Percentiles rank a stretch among this genome's conserved stretches.
Conservation (phyloP, 2,888 invertebrate genomes). For the Drosophila histrio region DNA sequence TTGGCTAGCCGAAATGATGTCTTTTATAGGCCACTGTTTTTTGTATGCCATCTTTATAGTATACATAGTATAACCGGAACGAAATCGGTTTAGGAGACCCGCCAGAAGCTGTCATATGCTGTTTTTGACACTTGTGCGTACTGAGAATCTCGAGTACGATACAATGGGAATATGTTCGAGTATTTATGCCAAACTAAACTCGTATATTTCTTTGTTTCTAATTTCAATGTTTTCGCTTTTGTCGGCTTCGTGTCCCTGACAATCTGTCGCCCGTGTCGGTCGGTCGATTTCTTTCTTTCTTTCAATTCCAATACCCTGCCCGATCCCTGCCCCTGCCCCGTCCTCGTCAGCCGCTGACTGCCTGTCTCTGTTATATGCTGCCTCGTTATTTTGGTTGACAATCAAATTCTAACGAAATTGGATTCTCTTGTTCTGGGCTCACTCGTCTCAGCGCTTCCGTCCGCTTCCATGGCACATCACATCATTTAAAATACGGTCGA, state of each 20-base stretch:
- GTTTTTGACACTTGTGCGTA: conserved; percentile 73
- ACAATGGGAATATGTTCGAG: conserved; percentile 24
- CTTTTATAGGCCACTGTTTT: neutral
- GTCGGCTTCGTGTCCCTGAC: conserved; percentile 42
- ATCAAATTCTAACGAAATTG: conserved; percentile 76
- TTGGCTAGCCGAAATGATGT: too few relatives aligned
- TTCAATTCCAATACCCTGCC: conserved; percentile 7
- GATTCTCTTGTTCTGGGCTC: conserved; percentile 67
- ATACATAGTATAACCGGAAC: conserved; percentile 1
- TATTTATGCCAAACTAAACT: conserved; percentile 56
- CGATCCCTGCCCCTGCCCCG: conserved; percentile 1
- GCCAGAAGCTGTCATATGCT: conserved; percentile 55
- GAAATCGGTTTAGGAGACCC: conserved; percentile 16
- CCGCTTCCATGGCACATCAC: conserved; percentile 19
- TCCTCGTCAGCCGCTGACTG: conserved; percentile 6
- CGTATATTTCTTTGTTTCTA: conserved; percentile 58
- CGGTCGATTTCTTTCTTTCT: conserved; percentile 1
- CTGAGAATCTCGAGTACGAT: conserved; percentile 25
- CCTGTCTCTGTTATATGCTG: conserved; percentile 32
- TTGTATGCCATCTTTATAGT: neutral
- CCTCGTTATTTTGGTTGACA: conserved; percentile 70
- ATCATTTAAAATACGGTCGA: conserved; percentile 31
- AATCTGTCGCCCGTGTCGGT: conserved; percentile 36
- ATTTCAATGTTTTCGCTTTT: conserved; percentile 56
- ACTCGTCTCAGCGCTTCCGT: conserved; percentile 34